phyloP scores from a whole-genome alignment of 2,113 vertebrate species.

The Ellobius talpinus region DNA sequence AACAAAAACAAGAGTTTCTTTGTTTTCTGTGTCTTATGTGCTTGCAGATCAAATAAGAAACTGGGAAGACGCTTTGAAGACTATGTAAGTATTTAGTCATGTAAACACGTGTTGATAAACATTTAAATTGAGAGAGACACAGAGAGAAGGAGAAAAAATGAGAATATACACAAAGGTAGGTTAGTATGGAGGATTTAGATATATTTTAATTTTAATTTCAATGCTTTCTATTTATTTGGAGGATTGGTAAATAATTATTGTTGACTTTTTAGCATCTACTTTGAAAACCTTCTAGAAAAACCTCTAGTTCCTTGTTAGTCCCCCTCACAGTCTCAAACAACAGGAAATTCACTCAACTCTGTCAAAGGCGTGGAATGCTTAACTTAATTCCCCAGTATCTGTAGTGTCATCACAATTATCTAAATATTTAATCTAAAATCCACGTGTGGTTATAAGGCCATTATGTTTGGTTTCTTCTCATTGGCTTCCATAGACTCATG shows the following conservation, averaged over 20 bases:
- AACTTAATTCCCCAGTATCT: not conserved
- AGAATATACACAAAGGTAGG: not conserved
- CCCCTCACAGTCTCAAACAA: not conserved
- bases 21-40: not conserved
- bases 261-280: constrained; percentile 5
- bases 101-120: not conserved
- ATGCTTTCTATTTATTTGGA: not conserved
- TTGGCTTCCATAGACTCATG: constrained; percentile 31
- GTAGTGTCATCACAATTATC: constrained; percentile 34
- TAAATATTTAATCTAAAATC: constrained; percentile 77
- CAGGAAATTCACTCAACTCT: not conserved
- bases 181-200: not conserved
- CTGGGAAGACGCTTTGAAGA: constrained; percentile 45
- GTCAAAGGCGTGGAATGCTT: constrained; percentile 7
- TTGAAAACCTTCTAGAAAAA: constrained; percentile 18
- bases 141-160: not conserved
- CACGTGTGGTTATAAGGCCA: not conserved
- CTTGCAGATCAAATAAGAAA: constrained; percentile 20
- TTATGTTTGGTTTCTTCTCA: constrained; percentile 59
- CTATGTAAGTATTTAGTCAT: not conserved
- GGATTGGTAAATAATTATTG: constrained; percentile 15
- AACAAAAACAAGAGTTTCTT: not conserved
- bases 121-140: constrained; percentile 11
- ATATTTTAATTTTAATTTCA: constrained; percentile 1
- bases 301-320: not conserved